phyloP scores from a whole-genome alignment of 2,888 invertebrate species.

The Acrobasis consociella region DNA sequence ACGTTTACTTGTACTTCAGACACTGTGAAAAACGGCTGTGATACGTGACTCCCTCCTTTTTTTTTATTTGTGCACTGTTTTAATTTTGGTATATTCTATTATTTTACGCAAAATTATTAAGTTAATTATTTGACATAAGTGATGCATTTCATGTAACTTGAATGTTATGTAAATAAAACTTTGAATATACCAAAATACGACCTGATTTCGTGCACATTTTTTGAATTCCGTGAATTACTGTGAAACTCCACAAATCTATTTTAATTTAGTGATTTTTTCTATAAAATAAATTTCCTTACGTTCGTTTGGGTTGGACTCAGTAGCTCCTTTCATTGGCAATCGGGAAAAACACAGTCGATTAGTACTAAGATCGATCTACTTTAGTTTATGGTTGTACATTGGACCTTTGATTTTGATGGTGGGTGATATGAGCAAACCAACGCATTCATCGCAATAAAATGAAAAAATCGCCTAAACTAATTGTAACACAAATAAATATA shows the following conservation, averaged over 20 bases:
- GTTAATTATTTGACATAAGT: too few relatives aligned
- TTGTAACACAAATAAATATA: background rate
- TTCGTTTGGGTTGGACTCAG: slow-evolving; percentile 67
- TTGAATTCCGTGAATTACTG: slow-evolving; percentile 23
- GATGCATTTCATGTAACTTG: too few relatives aligned
- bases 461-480: background rate
- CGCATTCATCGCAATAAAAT: background rate
- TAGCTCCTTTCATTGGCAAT: slow-evolving; percentile 64
- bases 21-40: slow-evolving; percentile 7
- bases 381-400: slow-evolving; percentile 56
- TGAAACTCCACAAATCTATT: slow-evolving; percentile 15
- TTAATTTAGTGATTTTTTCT: slow-evolving; percentile 1
- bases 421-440: slow-evolving; percentile 24
- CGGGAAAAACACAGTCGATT: slow-evolving; percentile 46
- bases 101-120: background rate
- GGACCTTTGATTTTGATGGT: slow-evolving; percentile 57
- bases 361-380: slow-evolving; percentile 32
- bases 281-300: slow-evolving; percentile 59
- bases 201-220: slow-evolving; percentile 26
- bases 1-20: background rate
- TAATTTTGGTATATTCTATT: slow-evolving; percentile 14
- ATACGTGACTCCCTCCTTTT: background rate
- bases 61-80: slow-evolving; percentile 1
- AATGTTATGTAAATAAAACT: background rate
- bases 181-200: slow-evolving; percentile 3